phyloP scores from a whole-genome alignment of 2,888 invertebrate species.

The Standfussiana lucernea region DNA sequence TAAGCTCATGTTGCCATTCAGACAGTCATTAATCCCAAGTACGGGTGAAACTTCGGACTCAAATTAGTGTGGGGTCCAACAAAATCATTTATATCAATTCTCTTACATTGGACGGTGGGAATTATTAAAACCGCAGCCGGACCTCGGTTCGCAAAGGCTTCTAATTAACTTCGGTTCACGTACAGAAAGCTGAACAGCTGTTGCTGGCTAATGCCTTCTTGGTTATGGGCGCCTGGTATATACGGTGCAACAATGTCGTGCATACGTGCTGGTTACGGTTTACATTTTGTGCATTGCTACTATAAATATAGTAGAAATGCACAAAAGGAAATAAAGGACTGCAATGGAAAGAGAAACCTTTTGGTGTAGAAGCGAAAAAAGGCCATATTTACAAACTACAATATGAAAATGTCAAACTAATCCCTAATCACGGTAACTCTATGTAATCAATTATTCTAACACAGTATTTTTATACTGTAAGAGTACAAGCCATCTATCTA shows the following conservation, averaged over 20 bases:
- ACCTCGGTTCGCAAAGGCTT: constrained; percentile 77
- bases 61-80: constrained; percentile 75
- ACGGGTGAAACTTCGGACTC: constrained; percentile 63
- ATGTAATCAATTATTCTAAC: not conserved
- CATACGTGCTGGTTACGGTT: constrained; percentile 49
- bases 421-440: not conserved
- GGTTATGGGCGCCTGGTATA: constrained; percentile 75
- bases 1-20: constrained; percentile 68
- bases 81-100: constrained; percentile 85
- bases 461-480: not conserved
- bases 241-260: constrained; percentile 49
- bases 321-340: not conserved
- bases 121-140: constrained; percentile 86
- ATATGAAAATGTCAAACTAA: too few species aligned
- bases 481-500: not conserved
- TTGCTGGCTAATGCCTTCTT: constrained; percentile 77
- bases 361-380: not conserved
- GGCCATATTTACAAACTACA: not conserved
- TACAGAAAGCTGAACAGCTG: constrained; percentile 78
- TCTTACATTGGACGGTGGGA: constrained; percentile 77
- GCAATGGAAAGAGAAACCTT: not conserved
- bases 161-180: constrained; percentile 86
- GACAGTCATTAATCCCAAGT: constrained; percentile 72
- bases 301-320: not conserved
- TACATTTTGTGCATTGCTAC: constrained; percentile 5